Evolutionary conservation across 2,888 invertebrate genomes (phyloP).

Genomic region (Meteorus colon): DNA sequence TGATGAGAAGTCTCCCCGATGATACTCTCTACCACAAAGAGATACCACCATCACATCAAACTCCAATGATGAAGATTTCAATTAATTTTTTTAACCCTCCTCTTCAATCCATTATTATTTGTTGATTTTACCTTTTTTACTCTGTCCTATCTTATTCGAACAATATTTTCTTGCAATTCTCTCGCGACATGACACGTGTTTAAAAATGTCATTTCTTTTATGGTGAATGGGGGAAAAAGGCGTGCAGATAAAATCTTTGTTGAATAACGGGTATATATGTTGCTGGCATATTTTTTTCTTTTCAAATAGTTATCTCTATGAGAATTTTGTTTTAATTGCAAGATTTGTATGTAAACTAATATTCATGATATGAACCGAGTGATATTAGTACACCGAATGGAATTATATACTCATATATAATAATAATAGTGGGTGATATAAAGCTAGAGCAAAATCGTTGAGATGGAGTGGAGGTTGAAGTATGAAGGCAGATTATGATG

Average conservation of each 20-base stretch:
- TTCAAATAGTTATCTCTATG: too few species aligned
- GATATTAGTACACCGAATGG: neutral
- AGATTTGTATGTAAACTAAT: too few species aligned
- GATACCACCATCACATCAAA: neutral
- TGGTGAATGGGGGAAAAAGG: too few species aligned
- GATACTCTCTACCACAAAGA: conserved; percentile 12
- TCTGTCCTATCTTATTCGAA: neutral
- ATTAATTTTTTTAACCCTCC: neutral
- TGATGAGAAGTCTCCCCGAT: conserved; percentile 16
- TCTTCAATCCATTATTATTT: too few species aligned
- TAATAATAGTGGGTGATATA: neutral
- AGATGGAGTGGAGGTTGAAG: neutral
- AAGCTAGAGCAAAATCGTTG: neutral
- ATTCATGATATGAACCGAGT: neutral
- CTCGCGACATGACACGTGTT: conserved; percentile 15
- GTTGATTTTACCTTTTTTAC: neutral
- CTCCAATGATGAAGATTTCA: conserved; percentile 22
- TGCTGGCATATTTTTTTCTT: too few species aligned
- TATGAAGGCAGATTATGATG: conserved; percentile 19
- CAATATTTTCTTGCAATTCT: neutral
- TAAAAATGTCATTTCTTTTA: neutral
- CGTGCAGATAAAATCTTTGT: too few species aligned
- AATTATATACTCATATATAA: neutral
- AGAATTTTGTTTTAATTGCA: too few species aligned
- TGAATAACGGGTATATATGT: too few species aligned